Evolutionary conservation across 2,888 invertebrate species (phyloP), one percentile per base, ranked within the genome.

Genomic region (Lypha dubia): DNA sequence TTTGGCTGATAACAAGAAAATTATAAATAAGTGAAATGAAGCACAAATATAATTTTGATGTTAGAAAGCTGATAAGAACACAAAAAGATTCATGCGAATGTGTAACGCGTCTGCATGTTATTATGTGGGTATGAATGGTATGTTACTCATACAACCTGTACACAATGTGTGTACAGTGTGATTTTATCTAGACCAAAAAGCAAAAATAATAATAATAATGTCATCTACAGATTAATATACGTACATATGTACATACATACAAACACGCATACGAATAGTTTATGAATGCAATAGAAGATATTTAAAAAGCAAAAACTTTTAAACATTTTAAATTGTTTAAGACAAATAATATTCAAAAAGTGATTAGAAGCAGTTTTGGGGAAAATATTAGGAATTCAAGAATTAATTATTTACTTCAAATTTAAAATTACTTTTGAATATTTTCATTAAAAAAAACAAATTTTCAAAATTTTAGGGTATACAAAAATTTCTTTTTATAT

Each of bases 141-240:
- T 41, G 8, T 24, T 5, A 63, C n/a, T 51, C 22, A 44, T 11
- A 49, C 56, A 41, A 67, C 56, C 22, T 44, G 58, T 68, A n/a
- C 32, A 41, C 32, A 28, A 28, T 28, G n/a, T 56, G 38, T 53
- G n/a, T n/a, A 58, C 5, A 60, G 35, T 75, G 35, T 13, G 38
- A 70, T 75, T 20, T 60, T 49, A 81, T 70, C 56, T 67, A 20
- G 49, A 49, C 17, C 8, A 20, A 41, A 58, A 20, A 3, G n/a
- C 15, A 35, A 22, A 35, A 22, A 44, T 73, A 49, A 76, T 70
- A 49, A 76, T 70, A 58, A 70, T 76, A 65, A 56, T 76, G 75
- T 76, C 81, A 65, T 70, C 63, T 75, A 63, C 81, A 82, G 81
- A 76, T 71, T 49, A 70, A 65, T 44, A 32, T 32, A 70, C 13